Percentiles rank a stretch among this genome's conserved stretches.
Conservation (phyloP, 2,797 vertebrate species). For the Halcyon smyrnensis region DNA sequence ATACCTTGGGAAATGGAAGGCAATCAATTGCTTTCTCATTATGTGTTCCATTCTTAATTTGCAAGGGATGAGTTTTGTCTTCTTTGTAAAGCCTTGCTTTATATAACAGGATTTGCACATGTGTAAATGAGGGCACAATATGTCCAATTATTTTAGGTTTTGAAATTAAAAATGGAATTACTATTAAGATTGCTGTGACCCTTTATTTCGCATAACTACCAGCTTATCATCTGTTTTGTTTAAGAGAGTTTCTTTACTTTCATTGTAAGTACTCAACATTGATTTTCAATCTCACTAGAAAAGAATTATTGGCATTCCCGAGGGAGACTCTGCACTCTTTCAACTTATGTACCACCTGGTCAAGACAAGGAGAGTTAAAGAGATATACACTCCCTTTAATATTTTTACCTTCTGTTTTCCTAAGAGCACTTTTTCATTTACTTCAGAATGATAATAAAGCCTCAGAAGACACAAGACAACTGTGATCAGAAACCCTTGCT, state of each 20-base stretch:
- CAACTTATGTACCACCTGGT: background rate
- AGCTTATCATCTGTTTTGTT: background rate
- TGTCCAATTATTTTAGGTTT: background rate
- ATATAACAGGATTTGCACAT: conserved; percentile 7
- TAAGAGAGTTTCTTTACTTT: background rate
- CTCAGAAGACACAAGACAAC: background rate
- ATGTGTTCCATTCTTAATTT: conserved; percentile 26
- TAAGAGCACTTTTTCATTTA: background rate
- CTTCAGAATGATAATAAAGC: background rate
- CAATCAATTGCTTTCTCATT: conserved; percentile 7
- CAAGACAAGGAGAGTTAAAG: background rate
- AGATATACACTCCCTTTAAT: background rate
- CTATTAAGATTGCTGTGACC: background rate
- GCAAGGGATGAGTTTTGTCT: background rate
- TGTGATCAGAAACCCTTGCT: background rate
- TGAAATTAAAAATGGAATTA: conserved; percentile 15
- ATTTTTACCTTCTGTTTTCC: background rate
- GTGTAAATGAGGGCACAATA: conserved; percentile 13
- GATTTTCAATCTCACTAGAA: background rate
- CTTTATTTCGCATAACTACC: background rate
- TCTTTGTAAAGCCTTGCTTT: background rate
- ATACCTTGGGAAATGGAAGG: background rate
- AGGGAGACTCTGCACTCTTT: background rate
- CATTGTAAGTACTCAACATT: background rate
- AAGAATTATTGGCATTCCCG: background rate